Evolutionary conservation across 1,140 invertebrate species (phyloP), one percentile per base, ranked within the genome.

Genomic region (Cryptotermes secundus): DNA sequence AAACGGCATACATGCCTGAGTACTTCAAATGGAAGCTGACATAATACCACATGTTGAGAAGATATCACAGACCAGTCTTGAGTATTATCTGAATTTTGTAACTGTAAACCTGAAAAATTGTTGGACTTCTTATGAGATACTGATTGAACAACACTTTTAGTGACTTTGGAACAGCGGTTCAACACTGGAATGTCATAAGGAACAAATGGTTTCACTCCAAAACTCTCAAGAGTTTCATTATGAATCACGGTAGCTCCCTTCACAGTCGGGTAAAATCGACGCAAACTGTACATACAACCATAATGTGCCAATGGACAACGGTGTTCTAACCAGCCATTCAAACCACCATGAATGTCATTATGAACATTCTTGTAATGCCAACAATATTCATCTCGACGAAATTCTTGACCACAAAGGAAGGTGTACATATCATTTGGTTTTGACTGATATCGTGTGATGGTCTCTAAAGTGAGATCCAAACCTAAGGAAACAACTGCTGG

Each of bases 281-380:
- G 59, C 59, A 72, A 72, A 31, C 59, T 72, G 16, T 72, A 72
- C 59, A 72, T 72, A 31, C 59, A 72, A 72, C 59, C 59, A 31
- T 72, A 72, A 72, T 72, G 59, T 72, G 59, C 59, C n/a, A 72
- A n/a, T 31, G 59, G 59, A n/a, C 59, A 72, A 72, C 59, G 59
- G 14, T 72, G 59, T 72, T 72, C 59, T 72, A 72, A 72, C 59
- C 59, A 72, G 6, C 59, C 59, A 72, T 72, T 72, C 59, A 72
- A 31, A 10, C 59, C 59, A 72, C 59, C 59, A 72, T 72, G 59
- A 72, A 72, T 72, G n/a, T 72, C 59, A 72, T 31, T 72, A 72
- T 72, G 59, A 72, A 72, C 59, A 72, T 72, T 72, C 59, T 72
- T 72, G 59, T 72, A 72, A 72, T 72, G 59, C 59, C 59, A 72